phyloP scores from a whole-genome alignment of 2,113 vertebrate genomes.

The Dasyornis broadbenti region DNA sequence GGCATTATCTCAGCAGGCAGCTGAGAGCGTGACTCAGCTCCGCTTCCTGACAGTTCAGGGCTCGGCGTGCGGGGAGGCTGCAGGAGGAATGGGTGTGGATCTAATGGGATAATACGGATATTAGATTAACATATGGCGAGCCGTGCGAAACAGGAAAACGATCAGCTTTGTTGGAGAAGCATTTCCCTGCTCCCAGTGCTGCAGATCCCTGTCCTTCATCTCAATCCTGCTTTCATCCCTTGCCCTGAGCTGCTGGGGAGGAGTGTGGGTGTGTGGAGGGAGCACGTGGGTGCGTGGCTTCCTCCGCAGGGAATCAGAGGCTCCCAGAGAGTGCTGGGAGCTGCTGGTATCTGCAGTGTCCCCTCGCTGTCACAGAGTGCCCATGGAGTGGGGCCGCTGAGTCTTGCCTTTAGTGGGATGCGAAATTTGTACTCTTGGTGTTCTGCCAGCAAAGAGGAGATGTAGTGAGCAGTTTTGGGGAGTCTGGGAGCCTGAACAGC shows the following conservation, averaged over 20 bases:
- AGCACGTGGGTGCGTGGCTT: not conserved
- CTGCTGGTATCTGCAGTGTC: not conserved
- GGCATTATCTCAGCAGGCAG: conserved; percentile 58
- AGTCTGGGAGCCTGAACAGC: not conserved
- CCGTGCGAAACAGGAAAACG: rapidly evolving
- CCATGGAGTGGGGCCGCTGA: rapidly evolving
- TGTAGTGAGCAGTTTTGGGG: not conserved
- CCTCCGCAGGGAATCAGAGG: not conserved
- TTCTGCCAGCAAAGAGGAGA: not conserved
- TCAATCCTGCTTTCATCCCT: not conserved
- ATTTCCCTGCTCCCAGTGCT: not conserved
- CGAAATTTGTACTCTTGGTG: not conserved
- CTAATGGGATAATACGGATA: not conserved
- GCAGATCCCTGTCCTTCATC: rapidly evolving
- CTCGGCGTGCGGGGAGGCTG: not conserved
- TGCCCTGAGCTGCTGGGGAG: rapidly evolving
- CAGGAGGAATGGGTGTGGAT: conserved; percentile 23
- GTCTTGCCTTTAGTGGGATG: not conserved
- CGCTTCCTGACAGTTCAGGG: conserved; percentile 34
- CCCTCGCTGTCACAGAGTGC: rapidly evolving
- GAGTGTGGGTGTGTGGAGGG: not conserved
- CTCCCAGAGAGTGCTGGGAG: not conserved
- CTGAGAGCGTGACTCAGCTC: conserved; percentile 55
- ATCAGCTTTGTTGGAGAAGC: not conserved
- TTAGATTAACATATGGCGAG: not conserved